Evolutionary conservation across 2,113 vertebrate species (phyloP), one percentile per base, ranked within the genome.

Genomic region (Meleagris gallopavo): DNA sequence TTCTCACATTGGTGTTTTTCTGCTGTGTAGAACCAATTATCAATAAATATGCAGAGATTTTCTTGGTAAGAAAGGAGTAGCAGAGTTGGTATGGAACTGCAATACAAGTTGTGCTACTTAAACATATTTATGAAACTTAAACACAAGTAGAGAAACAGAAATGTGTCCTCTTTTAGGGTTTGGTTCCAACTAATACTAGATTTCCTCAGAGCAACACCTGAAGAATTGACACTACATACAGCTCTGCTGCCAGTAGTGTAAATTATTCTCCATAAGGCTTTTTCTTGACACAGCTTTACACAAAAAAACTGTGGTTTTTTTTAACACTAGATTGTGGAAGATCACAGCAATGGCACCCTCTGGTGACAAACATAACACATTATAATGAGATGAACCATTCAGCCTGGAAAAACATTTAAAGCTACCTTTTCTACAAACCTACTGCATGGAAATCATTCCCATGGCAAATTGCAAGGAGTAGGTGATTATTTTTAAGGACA

Each of bases 311-410:
- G 30, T 20, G 13, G 3, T 43, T 43, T 43, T 11, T n/a, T 57
- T 0, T 60, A 82, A 84, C 32, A 83, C 14, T 38, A 66, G 30
- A 84, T 36, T 1, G 17, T 43, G 62, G 48, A 93, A 87, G 80
- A 90, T 76, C 94, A 91, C 89, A 91, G 78, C 87, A 91, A 77
- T 89, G 89, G 71, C 91, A 92, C 91, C 64, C 78, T 82, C 91
- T 92, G 82, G 60, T 94, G 93, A 95, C 79, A 88, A 80, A 64
- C 6, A 79, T 58, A 88, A 72, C 78, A 95, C 55, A n/a, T 62
- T 41, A 54, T 45, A 83, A 89, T 21, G 45, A 88, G 45, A 85
- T 66, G 27, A 87, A 15, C 80, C 70, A 85, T 74, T 86, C n/a
- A 75, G 67, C 17, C 46, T 64, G 15, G 29, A 64, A 79, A 80